Evolutionary conservation across 2,888 invertebrate genomes (phyloP).

Genomic region (Heliconius sara): DNA sequence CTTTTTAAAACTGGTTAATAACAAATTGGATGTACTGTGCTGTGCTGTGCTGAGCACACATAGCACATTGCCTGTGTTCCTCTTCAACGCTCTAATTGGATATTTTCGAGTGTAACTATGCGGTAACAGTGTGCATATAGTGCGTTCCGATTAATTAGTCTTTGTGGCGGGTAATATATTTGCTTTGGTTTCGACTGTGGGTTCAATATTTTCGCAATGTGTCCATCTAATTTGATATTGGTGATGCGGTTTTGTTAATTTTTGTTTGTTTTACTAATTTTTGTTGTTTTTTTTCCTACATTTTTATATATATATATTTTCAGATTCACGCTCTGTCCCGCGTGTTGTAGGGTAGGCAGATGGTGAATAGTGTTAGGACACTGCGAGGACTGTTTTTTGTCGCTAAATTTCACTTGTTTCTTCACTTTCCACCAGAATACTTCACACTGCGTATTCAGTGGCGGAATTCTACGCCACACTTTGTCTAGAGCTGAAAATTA

Average conservation of each 20-base stretch:
- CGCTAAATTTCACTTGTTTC: no score
- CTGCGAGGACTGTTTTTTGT: no score
- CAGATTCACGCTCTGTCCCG: no score
- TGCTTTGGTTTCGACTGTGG: conserved; percentile 28
- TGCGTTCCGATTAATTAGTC: conserved; percentile 37
- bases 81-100: conserved; percentile 63
- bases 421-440: no score
- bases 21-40: not conserved
- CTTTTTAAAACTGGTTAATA: not conserved
- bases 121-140: conserved; percentile 49
- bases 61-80: not conserved
- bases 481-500: no score
- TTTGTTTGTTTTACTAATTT: no score
- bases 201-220: conserved; percentile 29
- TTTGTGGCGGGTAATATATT: conserved; percentile 31
- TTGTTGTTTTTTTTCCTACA: not conserved
- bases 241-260: no score
- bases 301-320: no score
- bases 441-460: no score
- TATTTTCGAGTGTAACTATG: conserved; percentile 63
- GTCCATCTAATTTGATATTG: not conserved
- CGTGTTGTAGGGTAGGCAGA: no score
- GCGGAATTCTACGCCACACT: no score
- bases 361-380: no score
- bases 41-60: not conserved